These are phyloP conservation scores for Prinia subflava DNA, from an alignment of 2,113 vertebrate genomes.

Conservation along the genomic window DNA sequence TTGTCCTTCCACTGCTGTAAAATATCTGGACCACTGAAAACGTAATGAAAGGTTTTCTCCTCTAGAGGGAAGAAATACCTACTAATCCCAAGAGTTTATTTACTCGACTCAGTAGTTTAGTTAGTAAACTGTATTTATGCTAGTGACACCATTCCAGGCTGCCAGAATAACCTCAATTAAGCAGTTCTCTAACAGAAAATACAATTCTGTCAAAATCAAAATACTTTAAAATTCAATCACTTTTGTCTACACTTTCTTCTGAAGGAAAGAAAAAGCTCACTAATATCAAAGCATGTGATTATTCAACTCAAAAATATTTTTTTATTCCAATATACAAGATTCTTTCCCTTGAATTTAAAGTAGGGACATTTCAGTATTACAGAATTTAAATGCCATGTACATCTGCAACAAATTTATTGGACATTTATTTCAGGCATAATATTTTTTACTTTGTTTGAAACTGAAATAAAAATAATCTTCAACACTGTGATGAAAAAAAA, in stretches of 20 bases:
- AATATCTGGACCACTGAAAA: neutral
- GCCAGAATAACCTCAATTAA: neutral
- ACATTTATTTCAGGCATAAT: neutral
- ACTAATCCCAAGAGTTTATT: neutral
- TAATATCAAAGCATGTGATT: neutral
- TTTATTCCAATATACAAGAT: neutral
- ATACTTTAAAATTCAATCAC: neutral
- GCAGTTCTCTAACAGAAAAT: neutral
- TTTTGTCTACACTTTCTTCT: neutral
- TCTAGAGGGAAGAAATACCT: neutral
- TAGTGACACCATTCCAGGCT: neutral
- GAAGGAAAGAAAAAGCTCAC: neutral
- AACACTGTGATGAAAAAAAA: neutral
- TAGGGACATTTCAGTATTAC: neutral
- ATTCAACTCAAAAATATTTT: neutral
- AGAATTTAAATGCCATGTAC: neutral
- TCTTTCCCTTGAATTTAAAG: neutral
- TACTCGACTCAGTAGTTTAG: neutral
- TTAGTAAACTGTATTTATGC: neutral
- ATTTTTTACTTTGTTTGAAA: neutral
- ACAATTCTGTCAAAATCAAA: neutral
- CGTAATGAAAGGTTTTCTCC: neutral
- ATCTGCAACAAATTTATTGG: neutral
- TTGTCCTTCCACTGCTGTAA: neutral
- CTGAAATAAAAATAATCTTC: neutral